phyloP scores from a whole-genome alignment of 2,113 vertebrate species.

The Crocuta crocuta region DNA sequence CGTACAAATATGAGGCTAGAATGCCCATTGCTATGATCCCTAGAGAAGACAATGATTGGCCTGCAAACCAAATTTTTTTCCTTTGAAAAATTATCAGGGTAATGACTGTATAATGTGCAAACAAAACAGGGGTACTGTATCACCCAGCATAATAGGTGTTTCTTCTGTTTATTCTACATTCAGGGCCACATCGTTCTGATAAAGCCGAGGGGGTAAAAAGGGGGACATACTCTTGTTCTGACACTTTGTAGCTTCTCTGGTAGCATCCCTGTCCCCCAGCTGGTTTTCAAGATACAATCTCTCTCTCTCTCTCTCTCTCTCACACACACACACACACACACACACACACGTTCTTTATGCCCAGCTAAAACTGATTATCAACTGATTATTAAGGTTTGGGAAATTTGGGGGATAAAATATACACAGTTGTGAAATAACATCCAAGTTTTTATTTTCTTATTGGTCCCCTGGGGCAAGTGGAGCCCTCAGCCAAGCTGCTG shows the following conservation, averaged over 20 bases:
- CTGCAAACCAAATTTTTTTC: slow-evolving; percentile 19
- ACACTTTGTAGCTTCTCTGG: background rate
- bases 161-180: background rate
- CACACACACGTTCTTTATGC: background rate
- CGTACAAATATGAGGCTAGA: background rate
- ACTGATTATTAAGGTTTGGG: background rate
- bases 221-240: background rate
- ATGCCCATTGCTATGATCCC: background rate
- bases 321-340: background rate
- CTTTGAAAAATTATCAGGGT: background rate
- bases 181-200: background rate
- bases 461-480: background rate
- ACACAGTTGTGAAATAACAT: background rate
- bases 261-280: background rate
- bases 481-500: background rate
- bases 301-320: background rate
- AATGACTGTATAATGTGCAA: background rate
- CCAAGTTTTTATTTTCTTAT: background rate
- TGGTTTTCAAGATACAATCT: background rate
- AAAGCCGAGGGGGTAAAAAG: background rate
- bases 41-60: background rate
- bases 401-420: background rate
- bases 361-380: slow-evolving; percentile 2
- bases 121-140: background rate
- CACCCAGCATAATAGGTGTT: background rate